Conservation (phyloP, 2,888 invertebrate genomes). For the Callinectes sapidus region DNA sequence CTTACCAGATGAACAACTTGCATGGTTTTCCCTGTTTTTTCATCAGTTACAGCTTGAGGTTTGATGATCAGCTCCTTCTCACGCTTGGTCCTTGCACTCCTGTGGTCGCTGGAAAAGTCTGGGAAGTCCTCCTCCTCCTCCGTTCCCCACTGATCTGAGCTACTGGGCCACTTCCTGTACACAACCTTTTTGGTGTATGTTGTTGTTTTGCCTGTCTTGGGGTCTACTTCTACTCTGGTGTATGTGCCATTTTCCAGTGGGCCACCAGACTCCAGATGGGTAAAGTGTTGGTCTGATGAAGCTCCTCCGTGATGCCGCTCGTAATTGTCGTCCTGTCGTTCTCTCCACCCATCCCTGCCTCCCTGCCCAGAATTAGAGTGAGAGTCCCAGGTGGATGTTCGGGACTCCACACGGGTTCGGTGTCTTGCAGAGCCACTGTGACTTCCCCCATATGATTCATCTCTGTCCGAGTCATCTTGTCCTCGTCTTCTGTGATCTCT, state of each 20-base stretch:
- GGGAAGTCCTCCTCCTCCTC: background rate
- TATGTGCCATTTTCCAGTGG: constrained; percentile 56
- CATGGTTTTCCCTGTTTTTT: constrained; percentile 69
- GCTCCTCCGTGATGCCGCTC: constrained; percentile 9
- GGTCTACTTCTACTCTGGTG: constrained; percentile 59
- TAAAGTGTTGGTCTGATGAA: background rate
- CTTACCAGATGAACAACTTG: constrained; percentile 71
- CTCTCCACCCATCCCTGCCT: background rate
- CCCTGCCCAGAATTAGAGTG: constrained; percentile 7
- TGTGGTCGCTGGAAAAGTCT: background rate
- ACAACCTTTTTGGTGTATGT: constrained; percentile 47
- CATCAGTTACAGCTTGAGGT: constrained; percentile 72
- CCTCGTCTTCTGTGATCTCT: background rate
- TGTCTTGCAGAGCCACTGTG: background rate
- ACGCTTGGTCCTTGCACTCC: constrained; percentile 57
- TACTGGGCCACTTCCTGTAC: background rate
- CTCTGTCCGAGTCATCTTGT: background rate
- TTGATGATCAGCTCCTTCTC: constrained; percentile 72
- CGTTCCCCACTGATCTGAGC: background rate
- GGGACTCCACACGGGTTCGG: background rate
- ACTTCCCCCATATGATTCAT: background rate
- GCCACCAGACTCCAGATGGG: constrained; percentile 33
- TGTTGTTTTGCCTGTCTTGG: constrained; percentile 55
- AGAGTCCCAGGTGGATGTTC: constrained; percentile 45
- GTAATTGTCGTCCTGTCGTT: background rate